Evolutionary conservation across 2,113 vertebrate species (phyloP), one percentile per base, ranked within the genome.

Genomic region (Telmatochromis brichardi): DNA sequence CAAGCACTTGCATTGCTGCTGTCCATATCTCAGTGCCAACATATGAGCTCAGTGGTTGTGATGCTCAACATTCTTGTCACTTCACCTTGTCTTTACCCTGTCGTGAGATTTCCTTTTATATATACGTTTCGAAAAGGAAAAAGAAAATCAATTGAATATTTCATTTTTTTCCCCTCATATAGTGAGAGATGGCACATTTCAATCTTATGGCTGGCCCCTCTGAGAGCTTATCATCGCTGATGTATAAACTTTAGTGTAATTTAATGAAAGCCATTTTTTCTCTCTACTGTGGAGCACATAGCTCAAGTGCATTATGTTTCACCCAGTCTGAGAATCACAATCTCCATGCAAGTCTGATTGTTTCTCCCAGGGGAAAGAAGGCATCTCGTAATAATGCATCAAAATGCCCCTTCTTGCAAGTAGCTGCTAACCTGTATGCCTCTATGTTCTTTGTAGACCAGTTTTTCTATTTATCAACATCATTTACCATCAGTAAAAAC

Each of bases 221-320:
- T 6, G 76, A 87, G 89, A 84, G 55, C 90, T 94, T 92, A 94
- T 94, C 89, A 83, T 86, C 88, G 53, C 83, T 68, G 91, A 93
- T 91, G 86, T 87, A 90, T 86, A 90, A 91, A 93, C 88, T 89
- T 88, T 87, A 76, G 83, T 84, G 65, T 91, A 89, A 95, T 95
- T 94, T 94, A 92, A 96, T 94, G 92, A 93, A 94, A 94, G 82
- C 19, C 15, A 80, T 91, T 92, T 84, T 90, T 53, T 45, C 53
- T 37, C 68, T 71, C n/a, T 7, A 11, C 85, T 73, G 86, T 87
- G 81, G 53, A 33, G 83, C 87, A 82, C 26, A 79, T 58, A 88
- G 86, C 82, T 83, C 37, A 33, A 60, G 78, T 84, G 65, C 89
- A 86, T 93, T 84, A 55, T 73, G 63, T 50, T 90, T 13, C 23